Evolutionary conservation across 92 coral and sea anemone genomes (phyloP).

Genomic region (Plumapathes pennacea): DNA sequence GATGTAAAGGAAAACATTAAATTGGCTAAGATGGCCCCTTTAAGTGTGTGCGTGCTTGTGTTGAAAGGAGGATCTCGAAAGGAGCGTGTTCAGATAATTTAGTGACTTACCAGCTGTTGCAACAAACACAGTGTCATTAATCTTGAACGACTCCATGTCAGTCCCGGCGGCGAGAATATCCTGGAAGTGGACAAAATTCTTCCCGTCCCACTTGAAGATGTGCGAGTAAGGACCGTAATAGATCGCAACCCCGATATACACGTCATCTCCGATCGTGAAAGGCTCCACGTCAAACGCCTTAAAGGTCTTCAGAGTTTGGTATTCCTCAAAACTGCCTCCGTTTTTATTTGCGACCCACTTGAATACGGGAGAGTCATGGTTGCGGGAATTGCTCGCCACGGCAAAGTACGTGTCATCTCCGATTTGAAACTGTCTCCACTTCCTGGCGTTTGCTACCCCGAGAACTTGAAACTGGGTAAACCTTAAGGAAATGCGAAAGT

Average conservation of each 20-base stretch:
- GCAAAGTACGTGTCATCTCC: constrained; percentile 73
- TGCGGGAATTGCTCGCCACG: constrained; percentile 74
- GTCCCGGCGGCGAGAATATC: constrained; percentile 76
- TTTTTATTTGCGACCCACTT: no score
- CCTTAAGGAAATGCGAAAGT: constrained; percentile 19
- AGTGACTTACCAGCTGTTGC: constrained; percentile 77
- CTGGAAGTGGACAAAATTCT: constrained; percentile 68
- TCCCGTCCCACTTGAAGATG: constrained; percentile 87
- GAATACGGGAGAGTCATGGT: constrained; percentile 70
- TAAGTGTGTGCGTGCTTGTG: no score
- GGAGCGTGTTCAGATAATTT: no score
- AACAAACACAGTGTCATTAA: constrained; percentile 62
- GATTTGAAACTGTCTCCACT: constrained; percentile 80
- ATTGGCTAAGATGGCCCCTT: no score
- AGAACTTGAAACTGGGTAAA: constrained; percentile 72
- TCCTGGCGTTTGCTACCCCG: constrained; percentile 71
- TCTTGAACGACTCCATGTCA: constrained; percentile 76
- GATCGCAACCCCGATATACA: constrained; percentile 76
- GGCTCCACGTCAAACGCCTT: constrained; percentile 86
- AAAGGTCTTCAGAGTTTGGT: constrained; percentile 60
- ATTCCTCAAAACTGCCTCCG: constrained; percentile 60
- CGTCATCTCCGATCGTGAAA: constrained; percentile 60
- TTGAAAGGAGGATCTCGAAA: no score
- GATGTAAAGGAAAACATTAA: no score
- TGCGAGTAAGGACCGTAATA: constrained; percentile 67